Base-by-base conservation (phyloP, 2,888 invertebrate genomes). In the Diaperis boleti region DNA sequence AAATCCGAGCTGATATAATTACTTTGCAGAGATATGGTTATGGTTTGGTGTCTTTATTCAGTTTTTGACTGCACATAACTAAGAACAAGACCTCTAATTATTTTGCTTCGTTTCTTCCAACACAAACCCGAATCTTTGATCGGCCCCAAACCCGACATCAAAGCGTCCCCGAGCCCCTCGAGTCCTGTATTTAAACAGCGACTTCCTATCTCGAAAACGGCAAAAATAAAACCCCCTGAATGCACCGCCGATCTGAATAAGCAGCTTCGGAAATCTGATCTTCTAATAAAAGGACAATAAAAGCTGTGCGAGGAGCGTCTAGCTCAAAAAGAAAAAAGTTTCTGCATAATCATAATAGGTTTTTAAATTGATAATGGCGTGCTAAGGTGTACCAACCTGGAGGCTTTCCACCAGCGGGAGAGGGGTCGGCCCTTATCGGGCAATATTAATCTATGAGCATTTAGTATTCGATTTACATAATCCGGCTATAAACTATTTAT, bases 351-450 rank as follows among this genome's bases (percentile, higher is more conserved):
- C 22, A 50, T 20, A 50, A 37, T 50, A 37, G 35, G 41, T 54
- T 45, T 42, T 45, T 26, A 59, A 61, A 61, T 50, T 42, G 50
- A 42, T 52, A 60, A 62, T 64, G 44, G 74, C 74, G 74, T 74
- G 74, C 73, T 64, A 72, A 69, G 70, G 62, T 65, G 72, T 73
- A 74, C 74, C 73, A 72, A 70, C 68, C 74, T 59, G 71, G 70
- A 70, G 72, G 73, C 67, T 69, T 69, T 72, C 73, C 68, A 74
- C 72, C 74, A 72, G 73, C 67, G 72, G 71, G 69, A 69, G 65
- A 67, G 67, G 70, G 69, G 62, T 56, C 47, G 15, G 18, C 42
- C 59, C 67, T 70, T 71, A 72, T 71, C 72, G 61, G 62, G 57
- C 56, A 59, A 67, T 70, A 71, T 70, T 65, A 63, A 70, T 72